A percentile compares a stretch with the other conserved stretches of the same genome.
Evolutionary conservation across 2,888 invertebrate genomes (phyloP).

Genomic region (Apomyelois bistriatella): DNA sequence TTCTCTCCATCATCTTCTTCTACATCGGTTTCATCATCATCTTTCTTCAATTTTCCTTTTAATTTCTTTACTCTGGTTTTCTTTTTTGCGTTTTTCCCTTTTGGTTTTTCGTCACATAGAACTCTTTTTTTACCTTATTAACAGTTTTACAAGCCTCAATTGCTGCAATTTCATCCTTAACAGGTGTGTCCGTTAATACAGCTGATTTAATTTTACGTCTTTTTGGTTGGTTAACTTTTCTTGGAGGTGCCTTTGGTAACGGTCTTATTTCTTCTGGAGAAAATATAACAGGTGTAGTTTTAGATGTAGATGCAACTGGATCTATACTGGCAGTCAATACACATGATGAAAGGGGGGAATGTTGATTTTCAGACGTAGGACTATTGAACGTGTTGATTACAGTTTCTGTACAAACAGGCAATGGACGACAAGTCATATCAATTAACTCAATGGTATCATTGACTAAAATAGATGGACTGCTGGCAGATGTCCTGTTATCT

Average conservation of each 20-base stretch:
- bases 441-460: neutral
- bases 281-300: conserved; percentile 5
- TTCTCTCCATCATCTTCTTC: neutral
- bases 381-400: too few relatives aligned
- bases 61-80: too few relatives aligned
- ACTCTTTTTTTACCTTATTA: neutral
- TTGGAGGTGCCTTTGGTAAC: conserved; percentile 28
- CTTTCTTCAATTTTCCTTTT: too few relatives aligned
- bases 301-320: neutral
- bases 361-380: neutral
- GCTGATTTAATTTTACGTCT: conserved; percentile 32
- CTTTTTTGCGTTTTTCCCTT: neutral
- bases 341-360: too few relatives aligned
- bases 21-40: neutral
- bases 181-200: conserved; percentile 31
- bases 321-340: neutral
- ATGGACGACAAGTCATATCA: neutral
- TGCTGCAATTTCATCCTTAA: neutral
- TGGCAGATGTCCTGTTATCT: too few relatives aligned
- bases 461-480: too few relatives aligned
- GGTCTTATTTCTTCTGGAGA: conserved; percentile 20
- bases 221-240: conserved; percentile 28
- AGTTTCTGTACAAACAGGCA: neutral
- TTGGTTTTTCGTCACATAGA: neutral
- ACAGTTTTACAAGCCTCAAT: neutral